Base-by-base conservation (phyloP, 2,888 invertebrate genomes). In the Ganaspis brasiliensis region DNA sequence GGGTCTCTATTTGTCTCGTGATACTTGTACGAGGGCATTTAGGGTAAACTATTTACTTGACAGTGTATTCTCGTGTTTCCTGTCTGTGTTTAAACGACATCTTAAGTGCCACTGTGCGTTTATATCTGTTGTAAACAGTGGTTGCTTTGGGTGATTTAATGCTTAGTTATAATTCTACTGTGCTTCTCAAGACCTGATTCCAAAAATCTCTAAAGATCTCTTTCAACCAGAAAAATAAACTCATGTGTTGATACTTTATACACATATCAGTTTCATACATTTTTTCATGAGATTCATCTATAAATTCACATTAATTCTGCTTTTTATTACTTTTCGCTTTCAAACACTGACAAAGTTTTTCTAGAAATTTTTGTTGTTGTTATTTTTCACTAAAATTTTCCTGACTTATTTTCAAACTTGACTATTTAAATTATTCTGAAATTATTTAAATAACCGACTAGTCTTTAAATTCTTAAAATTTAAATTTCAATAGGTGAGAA, bases 11-110 rank as follows among this genome's bases (percentile, higher is more conserved):
- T 85, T 86, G 83, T 82, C 83, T 84, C 78, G 79, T 76, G 75
- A 79, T 76, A 82, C 87, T 83, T 82, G 79, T 80, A 76, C 76
- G 81, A 81, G 79, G 73, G 86, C 86, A 89, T 88, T 87, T 88
- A 87, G 86, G 86, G 84, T 87, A 89, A 89, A 91, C 89, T 91
- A 90, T 91, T 91, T 90, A 91, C 86, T 85, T 83, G 84, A 74
- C 83, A 84, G 88, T 85, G 87, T 91, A 89, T 90, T 89, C 90
- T 87, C 87, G 90, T 85, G 89, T 89, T 91, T 90, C 91, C 91
- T 91, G 91, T 86, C 88, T 87, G 85, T 88, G 89, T 90, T 90
- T 90, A 88, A 90, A 90, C 88, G 90, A 90, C 90, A 90, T 89
- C 87, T 89, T 89, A 90, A 90, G 91, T 91, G 89, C 89, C 88